phyloP scores from a whole-genome alignment of 2,888 invertebrate species.

The Dryococelus australis region DNA sequence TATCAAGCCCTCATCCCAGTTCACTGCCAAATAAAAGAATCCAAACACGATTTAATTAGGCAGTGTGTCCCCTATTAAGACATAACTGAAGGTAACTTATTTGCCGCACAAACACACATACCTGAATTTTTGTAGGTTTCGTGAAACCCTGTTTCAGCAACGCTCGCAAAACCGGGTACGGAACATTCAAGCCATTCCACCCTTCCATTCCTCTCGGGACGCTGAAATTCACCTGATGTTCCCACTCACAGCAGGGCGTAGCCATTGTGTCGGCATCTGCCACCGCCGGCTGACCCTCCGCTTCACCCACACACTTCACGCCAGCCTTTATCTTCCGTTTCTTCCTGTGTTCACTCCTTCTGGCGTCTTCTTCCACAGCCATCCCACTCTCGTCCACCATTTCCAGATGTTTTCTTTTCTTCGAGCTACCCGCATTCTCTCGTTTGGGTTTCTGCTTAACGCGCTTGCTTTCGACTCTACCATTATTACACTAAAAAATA shows the following conservation, averaged over 20 bases:
- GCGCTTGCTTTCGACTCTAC: background rate
- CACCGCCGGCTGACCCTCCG: background rate
- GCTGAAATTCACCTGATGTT: conserved; percentile 45
- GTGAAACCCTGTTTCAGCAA: conserved; percentile 78
- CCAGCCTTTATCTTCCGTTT: conserved; percentile 43
- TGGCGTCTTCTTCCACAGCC: background rate
- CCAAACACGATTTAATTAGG: too few relatives aligned
- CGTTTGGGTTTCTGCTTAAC: background rate
- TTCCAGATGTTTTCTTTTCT: background rate
- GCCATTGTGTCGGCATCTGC: background rate
- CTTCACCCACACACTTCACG: conserved; percentile 41
- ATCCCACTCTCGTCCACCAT: conserved; percentile 25
- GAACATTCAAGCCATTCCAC: conserved; percentile 76
- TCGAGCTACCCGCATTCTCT: background rate
- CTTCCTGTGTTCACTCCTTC: conserved; percentile 45
- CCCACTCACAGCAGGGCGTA: conserved; percentile 37
- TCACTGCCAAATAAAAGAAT: too few relatives aligned
- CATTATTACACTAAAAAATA: background rate
- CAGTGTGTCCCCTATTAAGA: too few relatives aligned
- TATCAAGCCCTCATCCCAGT: too few relatives aligned
- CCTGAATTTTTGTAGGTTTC: conserved; percentile 90
- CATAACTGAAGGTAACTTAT: too few relatives aligned
- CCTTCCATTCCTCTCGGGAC: conserved; percentile 63
- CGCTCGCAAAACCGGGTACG: conserved; percentile 72
- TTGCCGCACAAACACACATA: conserved; percentile 37